Base-by-base conservation (phyloP, 2,113 vertebrate species). In the Crotophaga sulcirostris region DNA sequence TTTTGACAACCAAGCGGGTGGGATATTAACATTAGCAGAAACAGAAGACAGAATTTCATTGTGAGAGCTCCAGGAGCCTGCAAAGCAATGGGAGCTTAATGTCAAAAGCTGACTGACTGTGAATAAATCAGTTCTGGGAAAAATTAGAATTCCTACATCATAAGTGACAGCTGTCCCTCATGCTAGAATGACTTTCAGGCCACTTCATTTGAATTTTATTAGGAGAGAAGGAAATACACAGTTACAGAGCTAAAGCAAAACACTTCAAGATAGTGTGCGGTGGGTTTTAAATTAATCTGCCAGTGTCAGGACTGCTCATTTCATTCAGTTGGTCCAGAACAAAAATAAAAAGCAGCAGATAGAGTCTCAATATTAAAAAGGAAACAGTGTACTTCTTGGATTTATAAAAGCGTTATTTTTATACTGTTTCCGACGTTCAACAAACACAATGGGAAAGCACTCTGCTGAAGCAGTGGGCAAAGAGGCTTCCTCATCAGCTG, bases 111-210 rank as follows among this genome's bases (percentile, higher is more conserved):
- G 44, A 81, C 19, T 89, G 78, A 76, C 44, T 90, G 9, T 80
- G 70, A 93, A 92, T 51, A 84, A 90, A 90, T 89, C 87, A 87
- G 44, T 19, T 83, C 63, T 49, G 83, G 25, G 90, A 69, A 92
- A 77, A 78, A 92, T 78, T 17, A 93, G 68, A 82, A 47, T 76
- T 83, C 59, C 63, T 74, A 70, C 20, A 93, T 78, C 52, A 13
- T 44, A 92, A 94, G 26, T 97, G 76, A 90, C 89, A 93, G 87
- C 93, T 91, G 91, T 66, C 70, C 59, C 87, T 94, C 70, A 66
- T n/a, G 76, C 20, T 15, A 11, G 73, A 84, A 91, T 94, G 62
- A 92, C 62, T 94, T 96, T 72, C 66, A 89, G 87, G 44, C 23
- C 52, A 78, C 64, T 89, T 85, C 31, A 63, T 62, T 84, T 91